Evolutionary conservation across 1,140 invertebrate genomes (phyloP), one percentile per base, ranked within the genome.

Genomic region (Cepaea nemoralis): DNA sequence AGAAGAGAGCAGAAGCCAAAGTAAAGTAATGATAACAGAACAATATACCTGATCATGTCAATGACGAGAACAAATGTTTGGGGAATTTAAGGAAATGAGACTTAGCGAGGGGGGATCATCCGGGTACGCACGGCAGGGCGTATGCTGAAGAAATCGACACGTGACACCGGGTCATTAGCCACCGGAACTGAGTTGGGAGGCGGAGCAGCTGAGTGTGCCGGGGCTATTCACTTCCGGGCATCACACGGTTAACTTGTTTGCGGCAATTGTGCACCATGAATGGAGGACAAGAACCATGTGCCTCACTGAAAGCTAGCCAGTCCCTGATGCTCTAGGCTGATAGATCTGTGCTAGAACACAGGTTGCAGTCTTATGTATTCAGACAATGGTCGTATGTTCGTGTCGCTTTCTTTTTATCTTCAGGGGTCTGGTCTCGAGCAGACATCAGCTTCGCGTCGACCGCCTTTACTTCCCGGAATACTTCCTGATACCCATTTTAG

Each of bases 131-230:
- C 71, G 71, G 8, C 42, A 74, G 37, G 42, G 71, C 71, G 42
- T 27, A 42, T 74, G 71, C 42, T 10, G 6, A 33, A 27, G 27
- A 45, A 48, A 16, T 48, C 27, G 42, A 42, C 71, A 74, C 71
- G 71, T 48, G 71, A 50, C 71, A 74, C 71, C 2, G 6, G 71
- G 35, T 73, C 70, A 73, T 73, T 73, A 73, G 40, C 27, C 40
- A 59, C 42, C 16, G 75, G 75, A 63, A 77, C 39, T 59, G 50
- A 63, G 45, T 24, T 42, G 16, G 42, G 70, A 39, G 35, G 69
- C 27, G 69, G 35, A 40, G 40, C 22, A 22, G 59, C 27, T 63
- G 40, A 39, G 69, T 40, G 69, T 42, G 69, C 24, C 69, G 22
- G 69, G 19, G 12, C 69, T 39, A 42, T 40, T 39, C 40, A 74